Evolutionary conservation across 1,140 invertebrate genomes (phyloP), one percentile per base, ranked within the genome.

Genomic region (Euura lappo): DNA sequence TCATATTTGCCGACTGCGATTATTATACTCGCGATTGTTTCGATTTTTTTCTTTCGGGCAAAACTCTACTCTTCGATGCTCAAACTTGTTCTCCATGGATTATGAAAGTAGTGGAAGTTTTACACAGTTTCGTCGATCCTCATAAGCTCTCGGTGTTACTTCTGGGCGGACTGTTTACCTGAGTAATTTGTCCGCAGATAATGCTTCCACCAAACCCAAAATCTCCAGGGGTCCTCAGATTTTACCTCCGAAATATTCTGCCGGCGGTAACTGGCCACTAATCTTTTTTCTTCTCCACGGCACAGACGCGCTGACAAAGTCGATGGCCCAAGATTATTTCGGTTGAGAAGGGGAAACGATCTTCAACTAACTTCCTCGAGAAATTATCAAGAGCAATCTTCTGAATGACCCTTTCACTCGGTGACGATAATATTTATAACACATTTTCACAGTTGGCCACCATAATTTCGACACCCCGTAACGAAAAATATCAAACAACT

Each of bases 171-270:
- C 78, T 85, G 79, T 85, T 85, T 85, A 82, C 80, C 79, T 80
- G 83, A 80, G 78, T 81, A 86, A 85, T 85, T 86, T 83, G 82
- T 83, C 82, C 81, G 74, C 44, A 65, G 64, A 83, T 79, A 84
- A 84, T 80, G 73, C 76, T 60, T 28, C 28, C 28, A 60, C 51
- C 51, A 60, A 60, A 6, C 6, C 51, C 51, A 8, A n/a, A 60
- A 60, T 11, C 51, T 60, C 8, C 4, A 8, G 51, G 51, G 6
- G 51, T 8, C 13, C 13, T 8, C 10, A 60, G 51, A 60, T 60
- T n/a, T 60, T 60, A 60, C 51, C 51, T n/a, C 51, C 0, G 8
- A 60, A 60, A 60, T 8, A 11, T n/a, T 60, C 13, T 60, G 51
- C 51, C 51, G 13, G 51, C 51, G 5, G 51, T 28, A 11, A 28